A percentile compares a stretch with the other conserved stretches of the same genome.
phyloP scores from a whole-genome alignment of 2,888 invertebrate species.

The Ichneumon xanthorius region DNA sequence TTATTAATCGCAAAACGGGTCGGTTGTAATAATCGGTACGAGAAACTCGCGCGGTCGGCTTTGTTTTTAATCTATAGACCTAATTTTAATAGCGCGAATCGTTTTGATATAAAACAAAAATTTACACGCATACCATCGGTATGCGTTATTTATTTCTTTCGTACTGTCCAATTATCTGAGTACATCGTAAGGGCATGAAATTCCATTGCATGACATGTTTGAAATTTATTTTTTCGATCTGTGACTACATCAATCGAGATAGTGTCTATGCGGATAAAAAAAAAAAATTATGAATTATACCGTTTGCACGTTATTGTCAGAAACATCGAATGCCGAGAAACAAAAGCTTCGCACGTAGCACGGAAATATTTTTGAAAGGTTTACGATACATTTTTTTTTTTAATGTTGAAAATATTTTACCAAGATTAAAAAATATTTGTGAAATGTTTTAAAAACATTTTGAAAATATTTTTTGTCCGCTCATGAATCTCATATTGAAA shows the following conservation, averaged over 20 bases:
- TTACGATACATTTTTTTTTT: too few species aligned
- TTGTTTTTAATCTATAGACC: background rate
- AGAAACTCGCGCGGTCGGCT: background rate
- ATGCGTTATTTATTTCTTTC: background rate
- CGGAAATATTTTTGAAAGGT: too few species aligned
- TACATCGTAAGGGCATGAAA: constrained; percentile 16
- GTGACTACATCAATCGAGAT: background rate
- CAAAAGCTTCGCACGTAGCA: too few species aligned
- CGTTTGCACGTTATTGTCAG: background rate
- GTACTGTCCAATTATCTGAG: background rate
- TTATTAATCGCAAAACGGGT: constrained; percentile 1
- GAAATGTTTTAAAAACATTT: too few species aligned
- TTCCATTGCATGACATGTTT: constrained; percentile 51
- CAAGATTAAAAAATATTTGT: too few species aligned
- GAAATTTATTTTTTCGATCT: constrained; percentile 2
- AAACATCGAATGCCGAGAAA: background rate
- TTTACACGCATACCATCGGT: too few species aligned
- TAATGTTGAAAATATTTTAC: too few species aligned
- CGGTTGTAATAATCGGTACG: background rate
- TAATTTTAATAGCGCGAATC: too few species aligned
- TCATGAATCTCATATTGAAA: too few species aligned
- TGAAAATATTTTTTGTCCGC: too few species aligned
- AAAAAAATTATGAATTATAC: constrained; percentile 1
- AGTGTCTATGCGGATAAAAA: background rate
- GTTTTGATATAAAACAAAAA: too few species aligned